A percentile compares a stretch with the other conserved stretches of the same genome.
phyloP scores from a whole-genome alignment of 2,113 vertebrate genomes.

The Sterrhoptilus dennistouni region DNA sequence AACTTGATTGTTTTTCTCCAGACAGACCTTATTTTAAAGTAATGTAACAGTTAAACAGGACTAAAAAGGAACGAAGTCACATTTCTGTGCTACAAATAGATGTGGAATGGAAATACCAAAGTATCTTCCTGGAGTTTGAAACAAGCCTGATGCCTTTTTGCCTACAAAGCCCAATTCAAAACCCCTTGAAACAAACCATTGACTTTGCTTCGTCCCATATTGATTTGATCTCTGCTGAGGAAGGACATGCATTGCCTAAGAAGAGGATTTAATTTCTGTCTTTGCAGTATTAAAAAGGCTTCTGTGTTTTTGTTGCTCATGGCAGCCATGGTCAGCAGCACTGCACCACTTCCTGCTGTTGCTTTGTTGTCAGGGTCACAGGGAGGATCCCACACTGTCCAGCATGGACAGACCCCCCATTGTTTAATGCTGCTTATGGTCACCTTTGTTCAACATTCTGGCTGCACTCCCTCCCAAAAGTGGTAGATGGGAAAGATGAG shows the following conservation, averaged over 20 bases:
- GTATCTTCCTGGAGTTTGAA: background rate
- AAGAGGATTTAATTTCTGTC: constrained; percentile 6
- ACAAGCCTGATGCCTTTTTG: constrained; percentile 2
- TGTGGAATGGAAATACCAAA: background rate
- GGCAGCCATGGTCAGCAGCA: background rate
- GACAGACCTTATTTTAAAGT: background rate
- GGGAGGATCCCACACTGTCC: background rate
- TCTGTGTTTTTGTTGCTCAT: background rate
- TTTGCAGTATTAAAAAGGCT: constrained; percentile 31
- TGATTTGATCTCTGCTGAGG: constrained; percentile 35
- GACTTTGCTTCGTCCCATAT: constrained; percentile 10
- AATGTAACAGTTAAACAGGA: background rate
- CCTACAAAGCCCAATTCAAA: constrained; percentile 47
- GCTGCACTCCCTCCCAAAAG: background rate
- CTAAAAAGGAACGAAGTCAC: background rate
- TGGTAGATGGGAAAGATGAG: background rate
- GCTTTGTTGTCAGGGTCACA: background rate
- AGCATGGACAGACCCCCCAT: accelerated
- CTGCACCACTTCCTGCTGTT: background rate
- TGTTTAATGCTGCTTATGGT: background rate
- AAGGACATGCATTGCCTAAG: constrained; percentile 1
- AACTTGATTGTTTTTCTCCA: background rate
- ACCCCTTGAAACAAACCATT: constrained; percentile 27
- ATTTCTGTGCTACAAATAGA: constrained; percentile 3
- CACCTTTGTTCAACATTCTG: background rate